Evolutionary conservation across 2,113 vertebrate genomes (phyloP).

Genomic region (Boleophthalmus pectinirostris): DNA sequence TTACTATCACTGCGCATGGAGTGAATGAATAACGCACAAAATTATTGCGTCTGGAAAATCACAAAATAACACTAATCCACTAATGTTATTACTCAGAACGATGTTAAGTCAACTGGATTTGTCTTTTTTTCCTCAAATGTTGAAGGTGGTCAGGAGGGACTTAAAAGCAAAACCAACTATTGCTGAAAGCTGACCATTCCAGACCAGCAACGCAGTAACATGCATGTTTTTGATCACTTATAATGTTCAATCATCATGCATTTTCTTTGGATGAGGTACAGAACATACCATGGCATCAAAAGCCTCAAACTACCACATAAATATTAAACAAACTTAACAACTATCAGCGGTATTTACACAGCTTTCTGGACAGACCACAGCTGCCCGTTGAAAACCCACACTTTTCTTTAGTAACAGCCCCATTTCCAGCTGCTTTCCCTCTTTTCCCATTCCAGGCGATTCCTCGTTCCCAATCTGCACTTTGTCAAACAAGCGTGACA

Average conservation of each 20-base stretch:
- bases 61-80: not conserved
- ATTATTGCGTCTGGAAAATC: not conserved
- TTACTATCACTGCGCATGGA: too few species aligned
- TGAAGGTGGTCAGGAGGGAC: too few species aligned
- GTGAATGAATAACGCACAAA: not conserved
- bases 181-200: too few species aligned
- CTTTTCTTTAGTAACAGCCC: not conserved
- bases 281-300: not conserved
- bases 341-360: not conserved
- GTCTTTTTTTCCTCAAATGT: too few species aligned
- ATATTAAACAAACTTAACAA: slow-evolving; percentile 2
- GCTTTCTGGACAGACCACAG: not conserved
- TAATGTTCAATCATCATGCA: not conserved
- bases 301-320: not conserved
- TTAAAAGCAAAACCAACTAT: too few species aligned
- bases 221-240: too few species aligned
- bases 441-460: not conserved
- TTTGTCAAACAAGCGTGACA: slow-evolving; percentile 18
- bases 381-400: not conserved
- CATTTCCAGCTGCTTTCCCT: not conserved
- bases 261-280: not conserved
- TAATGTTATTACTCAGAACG: not conserved
- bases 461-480: slow-evolving; percentile 9
- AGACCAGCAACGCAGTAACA: too few species aligned
- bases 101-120: too few species aligned